Evolutionary conservation across 2,888 invertebrate genomes (phyloP).

Genomic region (Branchipolynoe longqiensis): DNA sequence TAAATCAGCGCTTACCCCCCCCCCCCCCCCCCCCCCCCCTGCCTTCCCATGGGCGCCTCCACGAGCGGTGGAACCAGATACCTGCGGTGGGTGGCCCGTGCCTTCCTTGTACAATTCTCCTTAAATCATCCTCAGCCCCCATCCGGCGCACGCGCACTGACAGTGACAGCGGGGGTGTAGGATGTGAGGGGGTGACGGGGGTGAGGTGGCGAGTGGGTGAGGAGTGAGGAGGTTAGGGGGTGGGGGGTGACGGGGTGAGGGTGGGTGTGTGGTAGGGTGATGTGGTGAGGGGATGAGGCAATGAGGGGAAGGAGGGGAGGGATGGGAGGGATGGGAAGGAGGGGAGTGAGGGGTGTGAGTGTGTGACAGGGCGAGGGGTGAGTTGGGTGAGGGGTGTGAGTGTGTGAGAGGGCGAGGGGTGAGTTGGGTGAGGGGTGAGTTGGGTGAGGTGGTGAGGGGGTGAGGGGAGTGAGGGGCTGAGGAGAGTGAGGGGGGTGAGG

Average conservation of each 20-base stretch:
- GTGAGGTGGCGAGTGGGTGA: background rate
- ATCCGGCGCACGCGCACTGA: background rate
- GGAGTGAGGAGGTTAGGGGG: background rate
- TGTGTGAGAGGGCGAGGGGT: background rate
- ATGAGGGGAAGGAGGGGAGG: background rate
- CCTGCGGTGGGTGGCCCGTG: too few species aligned
- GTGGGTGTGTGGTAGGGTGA: background rate
- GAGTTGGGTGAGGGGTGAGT: background rate
- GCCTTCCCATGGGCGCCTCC: too few species aligned
- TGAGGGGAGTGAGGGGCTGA: too few species aligned
- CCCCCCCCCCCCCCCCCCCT: too few species aligned
- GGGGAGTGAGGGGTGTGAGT: background rate
- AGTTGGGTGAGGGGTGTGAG: background rate
- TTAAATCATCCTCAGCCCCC: too few species aligned
- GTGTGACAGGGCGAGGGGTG: background rate
- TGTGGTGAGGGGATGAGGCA: background rate
- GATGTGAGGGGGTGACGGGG: background rate
- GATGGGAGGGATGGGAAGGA: background rate
- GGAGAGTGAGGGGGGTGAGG: too few species aligned
- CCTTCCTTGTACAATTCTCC: too few species aligned
- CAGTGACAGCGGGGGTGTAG: background rate
- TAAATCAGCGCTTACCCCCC: too few species aligned
- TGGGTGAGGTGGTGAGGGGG: background rate
- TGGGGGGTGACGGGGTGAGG: background rate
- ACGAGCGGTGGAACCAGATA: too few species aligned